Conservation (phyloP, 2,797 vertebrate genomes). For the Streptopelia turtur region DNA sequence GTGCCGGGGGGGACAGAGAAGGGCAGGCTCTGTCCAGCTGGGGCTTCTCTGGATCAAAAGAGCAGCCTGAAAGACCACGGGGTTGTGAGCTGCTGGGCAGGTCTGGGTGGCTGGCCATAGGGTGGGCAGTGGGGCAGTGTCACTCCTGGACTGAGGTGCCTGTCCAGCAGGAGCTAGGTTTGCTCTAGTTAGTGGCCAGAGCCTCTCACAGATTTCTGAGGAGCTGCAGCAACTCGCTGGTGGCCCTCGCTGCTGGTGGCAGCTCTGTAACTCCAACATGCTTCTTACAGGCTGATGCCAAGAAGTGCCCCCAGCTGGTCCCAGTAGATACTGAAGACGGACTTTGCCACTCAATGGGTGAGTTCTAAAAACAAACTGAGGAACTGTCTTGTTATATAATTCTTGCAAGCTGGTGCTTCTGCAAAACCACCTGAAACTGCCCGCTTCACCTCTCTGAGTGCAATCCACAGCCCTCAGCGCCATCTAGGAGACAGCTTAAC, state of each 20-base stretch:
- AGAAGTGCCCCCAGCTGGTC: conserved; percentile 71
- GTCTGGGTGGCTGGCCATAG: background rate
- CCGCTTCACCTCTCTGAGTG: background rate
- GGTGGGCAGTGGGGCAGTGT: background rate
- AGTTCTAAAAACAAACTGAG: conserved; percentile 81
- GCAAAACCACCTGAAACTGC: conserved; percentile 32
- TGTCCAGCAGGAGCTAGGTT: background rate
- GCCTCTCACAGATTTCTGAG: background rate
- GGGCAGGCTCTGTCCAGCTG: fast-evolving
- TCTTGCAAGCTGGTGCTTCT: background rate
- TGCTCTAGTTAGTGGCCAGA: background rate
- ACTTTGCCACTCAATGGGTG: conserved; percentile 81
- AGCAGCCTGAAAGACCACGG: background rate
- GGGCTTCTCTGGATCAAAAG: background rate
- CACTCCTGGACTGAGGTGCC: fast-evolving
- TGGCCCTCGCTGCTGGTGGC: background rate
- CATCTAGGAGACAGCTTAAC: conserved; percentile 1
- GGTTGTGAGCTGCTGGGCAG: background rate
- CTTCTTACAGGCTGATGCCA: conserved; percentile 84
- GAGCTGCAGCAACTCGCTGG: background rate
- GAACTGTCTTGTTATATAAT: conserved; percentile 15
- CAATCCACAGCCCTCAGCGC: background rate
- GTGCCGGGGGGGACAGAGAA: background rate
- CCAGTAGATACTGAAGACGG: conserved; percentile 78
- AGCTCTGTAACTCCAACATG: conserved; percentile 1